These are phyloP conservation scores for Amblyopsis hoosieri DNA, from an alignment of 2,797 vertebrate genomes.

Conservation along the genomic window DNA sequence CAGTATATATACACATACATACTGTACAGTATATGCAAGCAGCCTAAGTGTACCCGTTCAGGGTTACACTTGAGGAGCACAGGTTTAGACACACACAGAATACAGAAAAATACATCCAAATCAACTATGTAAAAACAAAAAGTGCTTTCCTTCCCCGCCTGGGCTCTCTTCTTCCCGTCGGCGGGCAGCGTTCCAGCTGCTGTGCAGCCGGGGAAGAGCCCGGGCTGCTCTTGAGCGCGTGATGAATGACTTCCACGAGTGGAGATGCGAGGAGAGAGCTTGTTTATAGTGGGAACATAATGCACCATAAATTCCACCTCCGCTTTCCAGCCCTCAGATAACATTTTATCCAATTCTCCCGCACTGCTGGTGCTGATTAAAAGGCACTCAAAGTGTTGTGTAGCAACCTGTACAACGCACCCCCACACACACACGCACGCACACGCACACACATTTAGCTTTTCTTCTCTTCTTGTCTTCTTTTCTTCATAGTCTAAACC, in stretches of 20 bases:
- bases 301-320: slow-evolving; percentile 73
- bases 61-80: slow-evolving; percentile 22
- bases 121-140: slow-evolving; percentile 40
- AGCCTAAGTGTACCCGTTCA: too few species aligned
- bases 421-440: neutral
- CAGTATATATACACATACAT: too few species aligned
- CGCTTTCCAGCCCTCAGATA: slow-evolving; percentile 62
- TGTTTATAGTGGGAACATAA: slow-evolving; percentile 71
- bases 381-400: slow-evolving; percentile 64
- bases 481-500: too few species aligned
- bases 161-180: slow-evolving; percentile 27
- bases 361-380: slow-evolving; percentile 71
- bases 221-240: slow-evolving; percentile 47
- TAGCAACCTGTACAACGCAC: slow-evolving; percentile 18
- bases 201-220: slow-evolving; percentile 33
- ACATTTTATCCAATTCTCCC: slow-evolving; percentile 68
- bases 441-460: too few species aligned
- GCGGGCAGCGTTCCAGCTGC: slow-evolving; percentile 50
- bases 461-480: too few species aligned
- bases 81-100: slow-evolving; percentile 49
- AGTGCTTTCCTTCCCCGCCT: slow-evolving; percentile 19
- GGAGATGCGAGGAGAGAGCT: slow-evolving; percentile 53
- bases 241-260: slow-evolving; percentile 61
- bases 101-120: slow-evolving; percentile 33
- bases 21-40: too few species aligned